phyloP scores from a whole-genome alignment of 1,140 invertebrate species.

The Centruroides sculpturatus region DNA sequence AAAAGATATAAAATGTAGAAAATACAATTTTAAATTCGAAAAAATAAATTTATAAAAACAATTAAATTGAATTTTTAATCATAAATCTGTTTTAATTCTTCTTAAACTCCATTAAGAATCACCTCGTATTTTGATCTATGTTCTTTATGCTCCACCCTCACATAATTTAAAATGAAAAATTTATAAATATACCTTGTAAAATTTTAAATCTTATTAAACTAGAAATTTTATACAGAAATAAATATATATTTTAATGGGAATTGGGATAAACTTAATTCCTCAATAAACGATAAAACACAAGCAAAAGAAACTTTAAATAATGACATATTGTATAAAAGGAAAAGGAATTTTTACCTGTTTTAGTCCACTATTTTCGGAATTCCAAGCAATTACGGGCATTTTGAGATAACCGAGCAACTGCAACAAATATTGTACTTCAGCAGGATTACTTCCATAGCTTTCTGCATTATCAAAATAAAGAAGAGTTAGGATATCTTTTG shows the following conservation, averaged over 20 bases:
- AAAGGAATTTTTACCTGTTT: slow-evolving; percentile 36
- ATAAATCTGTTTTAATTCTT: too few relatives aligned
- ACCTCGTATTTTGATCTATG: too few relatives aligned
- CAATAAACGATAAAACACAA: not conserved
- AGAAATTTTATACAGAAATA: not conserved
- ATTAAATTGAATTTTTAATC: too few relatives aligned
- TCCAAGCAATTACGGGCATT: slow-evolving; percentile 81
- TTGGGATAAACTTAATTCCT: not conserved
- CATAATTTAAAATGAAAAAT: too few relatives aligned
- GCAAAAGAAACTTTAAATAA: not conserved
- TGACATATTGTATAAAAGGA: not conserved
- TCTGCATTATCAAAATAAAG: slow-evolving; percentile 89
- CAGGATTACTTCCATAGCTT: slow-evolving; percentile 68
- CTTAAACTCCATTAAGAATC: too few relatives aligned
- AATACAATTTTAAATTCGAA: too few relatives aligned
- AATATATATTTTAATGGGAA: not conserved
- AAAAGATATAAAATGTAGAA: too few relatives aligned
- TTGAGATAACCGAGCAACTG: slow-evolving; percentile 72
- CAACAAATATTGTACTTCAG: slow-evolving; percentile 82
- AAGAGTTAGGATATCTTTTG: slow-evolving; percentile 75
- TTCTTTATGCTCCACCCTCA: too few relatives aligned
- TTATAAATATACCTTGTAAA: too few relatives aligned
- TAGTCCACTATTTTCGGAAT: slow-evolving; percentile 80
- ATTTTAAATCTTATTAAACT: not conserved
- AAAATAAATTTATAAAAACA: too few relatives aligned